Evolutionary conservation across 1,140 invertebrate species (phyloP).

Genomic region (Aphis gossypii): DNA sequence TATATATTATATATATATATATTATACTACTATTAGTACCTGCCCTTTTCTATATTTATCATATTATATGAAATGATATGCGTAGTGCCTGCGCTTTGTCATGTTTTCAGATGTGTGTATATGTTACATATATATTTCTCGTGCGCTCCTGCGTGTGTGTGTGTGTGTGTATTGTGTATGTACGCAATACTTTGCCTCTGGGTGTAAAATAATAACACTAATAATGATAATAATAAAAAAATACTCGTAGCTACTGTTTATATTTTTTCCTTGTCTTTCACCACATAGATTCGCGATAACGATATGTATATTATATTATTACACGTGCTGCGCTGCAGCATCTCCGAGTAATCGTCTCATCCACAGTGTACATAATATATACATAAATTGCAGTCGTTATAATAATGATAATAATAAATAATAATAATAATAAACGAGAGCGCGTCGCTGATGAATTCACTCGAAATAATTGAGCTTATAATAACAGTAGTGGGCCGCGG

Average conservation of each 20-base stretch:
- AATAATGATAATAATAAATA: constrained; percentile 13
- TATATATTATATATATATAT: no score
- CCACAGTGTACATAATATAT: neutral
- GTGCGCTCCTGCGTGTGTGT: no score
- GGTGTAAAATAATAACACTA: constrained; percentile 31
- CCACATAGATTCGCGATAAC: neutral
- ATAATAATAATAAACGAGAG: constrained; percentile 6
- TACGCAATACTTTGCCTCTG: neutral
- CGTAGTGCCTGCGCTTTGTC: neutral
- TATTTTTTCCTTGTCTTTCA: neutral
- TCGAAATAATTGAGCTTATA: constrained; percentile 11
- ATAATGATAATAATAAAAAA: constrained; percentile 9
- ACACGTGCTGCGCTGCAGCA: neutral
- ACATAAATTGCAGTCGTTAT: neutral
- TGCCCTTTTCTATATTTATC: neutral
- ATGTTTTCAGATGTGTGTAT: neutral
- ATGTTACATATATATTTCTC: neutral
- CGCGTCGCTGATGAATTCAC: constrained; percentile 9
- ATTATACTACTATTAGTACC: neutral
- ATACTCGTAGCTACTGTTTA: constrained; percentile 27
- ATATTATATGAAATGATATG: neutral
- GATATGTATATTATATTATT: constrained; percentile 10
- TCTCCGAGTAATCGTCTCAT: neutral
- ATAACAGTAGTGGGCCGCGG: neutral
- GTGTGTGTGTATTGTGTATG: neutral